A percentile compares a stretch with the other conserved stretches of the same genome.
These are phyloP conservation scores for Drosophila subobscura DNA, from an alignment of 1,140 invertebrate genomes.

Conservation along the genomic window DNA sequence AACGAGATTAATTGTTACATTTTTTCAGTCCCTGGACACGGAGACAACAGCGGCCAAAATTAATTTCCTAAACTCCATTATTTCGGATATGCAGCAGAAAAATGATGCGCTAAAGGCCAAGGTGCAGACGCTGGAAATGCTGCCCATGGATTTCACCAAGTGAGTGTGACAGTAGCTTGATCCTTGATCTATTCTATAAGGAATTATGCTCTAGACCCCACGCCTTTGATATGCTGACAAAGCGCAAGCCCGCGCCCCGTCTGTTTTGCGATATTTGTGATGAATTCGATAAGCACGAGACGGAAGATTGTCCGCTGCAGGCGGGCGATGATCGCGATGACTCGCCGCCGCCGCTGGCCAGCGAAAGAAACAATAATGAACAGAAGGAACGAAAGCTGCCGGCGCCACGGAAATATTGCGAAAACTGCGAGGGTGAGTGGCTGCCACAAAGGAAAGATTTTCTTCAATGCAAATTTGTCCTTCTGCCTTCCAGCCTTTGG, in stretches of 20 bases:
- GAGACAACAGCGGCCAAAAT: slow-evolving; percentile 86
- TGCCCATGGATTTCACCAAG: slow-evolving; percentile 83
- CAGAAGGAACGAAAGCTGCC: slow-evolving; percentile 84
- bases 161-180: slow-evolving; percentile 22
- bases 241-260: slow-evolving; percentile 87
- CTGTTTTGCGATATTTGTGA: slow-evolving; percentile 99
- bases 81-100: slow-evolving; percentile 97
- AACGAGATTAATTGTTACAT: neutral
- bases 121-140: slow-evolving; percentile 91
- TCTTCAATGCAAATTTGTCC: slow-evolving; percentile 4
- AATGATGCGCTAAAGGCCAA: slow-evolving; percentile 92
- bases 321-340: slow-evolving; percentile 86
- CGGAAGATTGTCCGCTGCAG: slow-evolving; percentile 97
- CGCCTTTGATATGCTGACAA: slow-evolving; percentile 68
- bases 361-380: slow-evolving; percentile 79
- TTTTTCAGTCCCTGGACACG: slow-evolving; percentile 38
- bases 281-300: slow-evolving; percentile 97
- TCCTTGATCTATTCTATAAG: neutral
- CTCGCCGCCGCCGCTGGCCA: slow-evolving; percentile 80
- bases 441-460: neutral
- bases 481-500: slow-evolving; percentile 88
- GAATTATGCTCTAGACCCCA: slow-evolving; percentile 52
- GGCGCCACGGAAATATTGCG: slow-evolving; percentile 92
- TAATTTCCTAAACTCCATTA: slow-evolving; percentile 97
- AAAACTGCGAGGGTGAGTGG: slow-evolving; percentile 93